Conservation (phyloP, 2,113 vertebrate genomes). For the Epinephelus moara region DNA sequence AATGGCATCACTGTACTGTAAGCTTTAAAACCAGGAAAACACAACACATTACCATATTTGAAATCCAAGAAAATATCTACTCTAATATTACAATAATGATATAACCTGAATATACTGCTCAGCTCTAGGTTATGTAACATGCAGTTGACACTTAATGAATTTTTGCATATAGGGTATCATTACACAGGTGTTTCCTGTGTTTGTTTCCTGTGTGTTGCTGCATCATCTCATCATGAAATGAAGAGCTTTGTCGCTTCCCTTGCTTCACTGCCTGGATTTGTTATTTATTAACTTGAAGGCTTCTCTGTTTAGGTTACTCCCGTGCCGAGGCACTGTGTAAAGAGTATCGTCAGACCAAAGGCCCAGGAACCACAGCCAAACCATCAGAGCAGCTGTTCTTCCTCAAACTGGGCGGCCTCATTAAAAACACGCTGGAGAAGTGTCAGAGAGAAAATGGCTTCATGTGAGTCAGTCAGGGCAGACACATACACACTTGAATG, state of each 20-base stretch:
- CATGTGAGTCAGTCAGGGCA: slow-evolving; percentile 87
- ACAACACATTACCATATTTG: too few species aligned
- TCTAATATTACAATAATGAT: too few species aligned
- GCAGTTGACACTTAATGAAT: background rate
- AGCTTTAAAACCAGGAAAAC: too few species aligned
- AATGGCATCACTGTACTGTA: too few species aligned
- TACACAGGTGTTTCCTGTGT: slow-evolving; percentile 51
- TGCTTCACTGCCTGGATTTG: background rate
- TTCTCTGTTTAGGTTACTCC: slow-evolving; percentile 86
- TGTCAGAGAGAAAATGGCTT: slow-evolving; percentile 98
- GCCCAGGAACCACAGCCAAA: slow-evolving; percentile 94
- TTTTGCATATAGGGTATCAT: background rate
- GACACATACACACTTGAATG: background rate
- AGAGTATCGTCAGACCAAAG: slow-evolving; percentile 97
- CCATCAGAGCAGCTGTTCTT: slow-evolving; percentile 98
- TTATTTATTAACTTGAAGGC: slow-evolving; percentile 1
- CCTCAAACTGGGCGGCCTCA: slow-evolving; percentile 90
- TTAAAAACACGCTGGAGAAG: slow-evolving; percentile 95
- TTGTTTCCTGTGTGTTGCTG: slow-evolving; percentile 3
- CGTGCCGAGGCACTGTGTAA: slow-evolving; percentile 94
- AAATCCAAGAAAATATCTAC: too few species aligned
- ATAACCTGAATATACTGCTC: too few species aligned
- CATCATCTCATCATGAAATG: background rate
- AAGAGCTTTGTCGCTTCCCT: background rate
- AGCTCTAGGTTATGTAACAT: background rate